Evolutionary conservation across 2,113 vertebrate species (phyloP).

Genomic region (Oryzias woworae): DNA sequence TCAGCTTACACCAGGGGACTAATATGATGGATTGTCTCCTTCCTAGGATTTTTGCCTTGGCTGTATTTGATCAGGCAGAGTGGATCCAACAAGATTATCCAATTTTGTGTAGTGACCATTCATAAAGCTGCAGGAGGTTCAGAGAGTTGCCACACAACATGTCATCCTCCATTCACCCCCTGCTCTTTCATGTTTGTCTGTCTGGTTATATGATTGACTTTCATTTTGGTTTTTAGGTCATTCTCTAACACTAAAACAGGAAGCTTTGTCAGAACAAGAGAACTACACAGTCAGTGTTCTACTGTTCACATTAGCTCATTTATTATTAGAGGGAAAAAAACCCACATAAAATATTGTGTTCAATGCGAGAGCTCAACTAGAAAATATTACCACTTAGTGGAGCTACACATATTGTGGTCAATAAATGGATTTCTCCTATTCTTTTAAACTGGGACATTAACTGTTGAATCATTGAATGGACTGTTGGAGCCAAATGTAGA

Average conservation of each 20-base stretch:
- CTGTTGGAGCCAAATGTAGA: too few species aligned
- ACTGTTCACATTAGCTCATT: too few species aligned
- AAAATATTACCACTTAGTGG: too few species aligned
- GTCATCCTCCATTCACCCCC: background rate
- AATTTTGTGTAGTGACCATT: slow-evolving; percentile 5
- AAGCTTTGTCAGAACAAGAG: too few species aligned
- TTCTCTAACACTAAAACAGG: background rate
- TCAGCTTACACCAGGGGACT: background rate
- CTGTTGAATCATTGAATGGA: too few species aligned
- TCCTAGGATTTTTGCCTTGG: slow-evolving; percentile 2
- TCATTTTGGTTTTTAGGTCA: background rate
- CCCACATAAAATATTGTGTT: too few species aligned
- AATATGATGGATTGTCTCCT: slow-evolving; percentile 40
- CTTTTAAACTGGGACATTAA: too few species aligned
- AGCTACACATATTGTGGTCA: too few species aligned
- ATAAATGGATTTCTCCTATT: too few species aligned
- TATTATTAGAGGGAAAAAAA: too few species aligned
- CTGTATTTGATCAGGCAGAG: slow-evolving; percentile 41
- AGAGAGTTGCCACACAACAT: slow-evolving; percentile 6
- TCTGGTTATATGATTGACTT: background rate
- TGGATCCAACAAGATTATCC: slow-evolving; percentile 24
- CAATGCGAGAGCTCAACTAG: too few species aligned
- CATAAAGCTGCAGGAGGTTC: slow-evolving; percentile 9
- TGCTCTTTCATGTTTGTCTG: background rate
- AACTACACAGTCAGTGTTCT: too few species aligned